Percentiles rank a stretch among this genome's conserved stretches.
These are phyloP conservation scores for Tetramorium alpestre DNA, from an alignment of 1,140 invertebrate species.

Conservation along the genomic window DNA sequence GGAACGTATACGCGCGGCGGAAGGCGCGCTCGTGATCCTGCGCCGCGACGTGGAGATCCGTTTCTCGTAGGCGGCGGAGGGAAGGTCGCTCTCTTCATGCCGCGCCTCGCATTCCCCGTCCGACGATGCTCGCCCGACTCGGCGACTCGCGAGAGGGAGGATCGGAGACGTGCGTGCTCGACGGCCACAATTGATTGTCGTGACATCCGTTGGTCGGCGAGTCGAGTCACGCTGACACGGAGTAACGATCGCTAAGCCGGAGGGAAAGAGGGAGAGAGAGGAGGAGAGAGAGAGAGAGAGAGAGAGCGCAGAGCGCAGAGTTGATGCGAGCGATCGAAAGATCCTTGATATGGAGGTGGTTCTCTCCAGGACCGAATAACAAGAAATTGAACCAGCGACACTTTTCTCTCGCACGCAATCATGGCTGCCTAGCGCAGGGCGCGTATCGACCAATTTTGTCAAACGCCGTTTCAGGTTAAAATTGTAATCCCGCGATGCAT, in stretches of 20 bases:
- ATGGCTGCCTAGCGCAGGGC: constrained; percentile 83
- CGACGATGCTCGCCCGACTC: not conserved
- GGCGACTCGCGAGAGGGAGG: not conserved
- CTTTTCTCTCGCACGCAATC: constrained; percentile 80
- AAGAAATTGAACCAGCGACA: constrained; percentile 71
- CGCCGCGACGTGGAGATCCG: not conserved
- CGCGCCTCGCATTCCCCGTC: not conserved
- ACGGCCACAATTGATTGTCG: constrained; percentile 9
- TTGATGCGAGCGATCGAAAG: not conserved
- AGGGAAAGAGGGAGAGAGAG: not conserved
- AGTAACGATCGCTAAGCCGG: not conserved
- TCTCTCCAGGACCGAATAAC: constrained; percentile 7
- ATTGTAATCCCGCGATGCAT: constrained; percentile 35
- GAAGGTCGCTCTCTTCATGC: not conserved
- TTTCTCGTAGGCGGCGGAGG: not conserved
- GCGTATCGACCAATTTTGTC: constrained; percentile 81
- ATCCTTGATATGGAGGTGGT: constrained; percentile 18
- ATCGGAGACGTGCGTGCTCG: not conserved
- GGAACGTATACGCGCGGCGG: not conserved
- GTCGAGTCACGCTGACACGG: not conserved
- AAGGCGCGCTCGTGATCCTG: not conserved
- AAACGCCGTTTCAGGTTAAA: constrained; percentile 66
- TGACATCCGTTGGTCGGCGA: constrained; percentile 4
- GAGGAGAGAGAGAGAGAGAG: not conserved
- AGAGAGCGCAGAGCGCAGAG: not conserved